phyloP scores from a whole-genome alignment of 1,140 invertebrate genomes.

The Drosophila sulfurigaster region DNA sequence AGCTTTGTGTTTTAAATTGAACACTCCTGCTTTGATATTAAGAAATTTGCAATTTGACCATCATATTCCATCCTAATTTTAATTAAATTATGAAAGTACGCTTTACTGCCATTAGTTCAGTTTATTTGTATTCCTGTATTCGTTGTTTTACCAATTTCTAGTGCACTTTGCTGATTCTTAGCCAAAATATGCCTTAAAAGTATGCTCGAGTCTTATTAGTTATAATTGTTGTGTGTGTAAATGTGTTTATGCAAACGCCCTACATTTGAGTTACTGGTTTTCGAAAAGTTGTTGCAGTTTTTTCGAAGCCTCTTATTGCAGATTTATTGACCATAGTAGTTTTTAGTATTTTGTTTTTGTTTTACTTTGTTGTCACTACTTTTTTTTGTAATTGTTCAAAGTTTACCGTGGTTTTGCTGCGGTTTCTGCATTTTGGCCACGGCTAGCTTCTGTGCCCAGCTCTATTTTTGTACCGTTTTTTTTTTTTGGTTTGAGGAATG shows the following conservation, averaged over 20 bases:
- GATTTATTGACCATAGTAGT: constrained; percentile 78
- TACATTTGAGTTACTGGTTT: constrained; percentile 30
- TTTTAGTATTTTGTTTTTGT: constrained; percentile 59
- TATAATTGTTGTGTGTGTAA: constrained; percentile 63
- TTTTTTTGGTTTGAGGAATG: constrained; percentile 43
- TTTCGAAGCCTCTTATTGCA: constrained; percentile 45
- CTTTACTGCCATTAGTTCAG: no score
- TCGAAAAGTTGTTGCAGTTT: neutral
- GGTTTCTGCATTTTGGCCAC: constrained; percentile 76
- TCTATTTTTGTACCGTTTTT: constrained; percentile 58
- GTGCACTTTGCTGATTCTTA: constrained; percentile 24
- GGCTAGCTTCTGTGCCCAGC: constrained; percentile 48
- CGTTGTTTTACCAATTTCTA: no score
- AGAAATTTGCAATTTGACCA: no score
- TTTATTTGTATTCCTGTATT: no score
- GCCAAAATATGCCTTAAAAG: constrained; percentile 62
- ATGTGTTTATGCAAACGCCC: constrained; percentile 67
- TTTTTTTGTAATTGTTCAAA: constrained; percentile 80
- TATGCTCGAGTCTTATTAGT: constrained; percentile 77
- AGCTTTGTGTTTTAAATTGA: no score
- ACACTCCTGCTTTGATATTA: no score
- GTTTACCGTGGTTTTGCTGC: constrained; percentile 77
- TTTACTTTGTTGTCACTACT: constrained; percentile 21
- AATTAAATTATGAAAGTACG: constrained; percentile 66
- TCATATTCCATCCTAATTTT: constrained; percentile 40